phyloP scores from a whole-genome alignment of 2,113 vertebrate species.

The Callionymus lyra region DNA sequence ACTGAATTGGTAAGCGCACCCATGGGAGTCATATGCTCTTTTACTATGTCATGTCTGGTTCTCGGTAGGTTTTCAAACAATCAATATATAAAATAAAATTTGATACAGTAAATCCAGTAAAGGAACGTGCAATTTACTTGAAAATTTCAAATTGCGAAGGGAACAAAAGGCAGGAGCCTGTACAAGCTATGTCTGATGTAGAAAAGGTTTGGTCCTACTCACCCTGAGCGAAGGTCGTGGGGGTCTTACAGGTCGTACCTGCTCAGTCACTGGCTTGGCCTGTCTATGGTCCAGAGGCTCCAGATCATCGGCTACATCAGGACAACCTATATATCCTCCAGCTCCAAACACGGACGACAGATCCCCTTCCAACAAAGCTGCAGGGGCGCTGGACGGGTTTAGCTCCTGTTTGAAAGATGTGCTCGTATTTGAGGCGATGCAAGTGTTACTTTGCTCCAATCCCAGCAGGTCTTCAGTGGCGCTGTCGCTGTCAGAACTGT shows the following conservation, averaged over 20 bases:
- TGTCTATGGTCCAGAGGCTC: slow-evolving; percentile 30
- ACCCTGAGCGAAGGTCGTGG: slow-evolving; percentile 59
- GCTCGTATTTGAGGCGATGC: slow-evolving; percentile 7
- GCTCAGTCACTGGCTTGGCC: slow-evolving; percentile 19
- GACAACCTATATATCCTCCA: slow-evolving; percentile 49
- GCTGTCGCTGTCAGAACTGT: slow-evolving; percentile 43
- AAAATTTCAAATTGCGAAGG: too few relatives aligned
- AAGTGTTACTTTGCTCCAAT: slow-evolving; percentile 17
- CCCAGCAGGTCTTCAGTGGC: slow-evolving; percentile 28
- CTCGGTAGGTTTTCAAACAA: too few relatives aligned
- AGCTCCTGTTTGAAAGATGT: slow-evolving; percentile 7
- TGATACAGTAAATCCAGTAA: too few relatives aligned
- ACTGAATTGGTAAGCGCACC: too few relatives aligned
- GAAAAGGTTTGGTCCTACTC: slow-evolving; percentile 8
- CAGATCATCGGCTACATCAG: slow-evolving; percentile 57
- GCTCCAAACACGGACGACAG: slow-evolving; percentile 43
- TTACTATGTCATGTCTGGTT: too few relatives aligned
- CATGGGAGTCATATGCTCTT: too few relatives aligned
- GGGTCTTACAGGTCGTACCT: slow-evolving; percentile 39
- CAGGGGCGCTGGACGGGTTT: not conserved
- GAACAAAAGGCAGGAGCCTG: too few relatives aligned
- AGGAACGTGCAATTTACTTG: too few relatives aligned
- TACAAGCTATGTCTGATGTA: too few relatives aligned
- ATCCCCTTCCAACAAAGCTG: slow-evolving; percentile 34
- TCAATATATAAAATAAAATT: too few relatives aligned